Conservation (phyloP, 2,113 vertebrate genomes). For the Philantomba maxwellii region DNA sequence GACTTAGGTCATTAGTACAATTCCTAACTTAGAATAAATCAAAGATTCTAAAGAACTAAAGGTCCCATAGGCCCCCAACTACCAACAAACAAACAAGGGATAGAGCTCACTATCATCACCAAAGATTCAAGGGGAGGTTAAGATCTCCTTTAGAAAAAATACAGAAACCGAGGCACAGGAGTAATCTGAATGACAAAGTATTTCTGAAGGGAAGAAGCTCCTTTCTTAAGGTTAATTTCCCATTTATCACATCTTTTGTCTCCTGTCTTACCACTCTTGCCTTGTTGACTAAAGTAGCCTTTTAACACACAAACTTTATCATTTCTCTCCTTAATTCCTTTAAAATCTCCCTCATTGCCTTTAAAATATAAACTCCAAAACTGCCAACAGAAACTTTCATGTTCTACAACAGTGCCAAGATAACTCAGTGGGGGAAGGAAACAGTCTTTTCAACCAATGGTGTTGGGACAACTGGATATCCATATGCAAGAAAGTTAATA, state of each 20-base stretch:
- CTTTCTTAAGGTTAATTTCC: not conserved
- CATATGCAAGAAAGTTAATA: not conserved
- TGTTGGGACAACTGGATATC: not conserved
- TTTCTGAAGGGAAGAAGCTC: not conserved
- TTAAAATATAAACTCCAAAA: conserved; percentile 29
- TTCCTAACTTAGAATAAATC: not conserved
- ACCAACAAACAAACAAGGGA: not conserved
- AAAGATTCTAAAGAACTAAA: conserved; percentile 1
- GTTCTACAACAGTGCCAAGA: not conserved
- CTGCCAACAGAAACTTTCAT: not conserved
- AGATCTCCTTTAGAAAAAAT: not conserved
- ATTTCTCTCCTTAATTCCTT: conserved; percentile 7
- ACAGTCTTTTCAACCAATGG: not conserved
- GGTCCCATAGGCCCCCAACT: not conserved
- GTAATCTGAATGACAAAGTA: not conserved
- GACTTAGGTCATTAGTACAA: conserved; percentile 27
- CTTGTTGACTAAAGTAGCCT: not conserved
- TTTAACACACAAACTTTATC: not conserved
- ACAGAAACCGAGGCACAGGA: not conserved
- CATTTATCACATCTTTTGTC: not conserved
- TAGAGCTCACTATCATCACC: not conserved
- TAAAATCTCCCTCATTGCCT: not conserved
- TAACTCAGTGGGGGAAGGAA: not conserved
- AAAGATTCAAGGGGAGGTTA: not conserved
- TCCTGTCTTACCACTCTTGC: not conserved